Evolutionary conservation across 2,113 vertebrate species (phyloP), one percentile per base, ranked within the genome.

Genomic region (Myotis lucifugus): DNA sequence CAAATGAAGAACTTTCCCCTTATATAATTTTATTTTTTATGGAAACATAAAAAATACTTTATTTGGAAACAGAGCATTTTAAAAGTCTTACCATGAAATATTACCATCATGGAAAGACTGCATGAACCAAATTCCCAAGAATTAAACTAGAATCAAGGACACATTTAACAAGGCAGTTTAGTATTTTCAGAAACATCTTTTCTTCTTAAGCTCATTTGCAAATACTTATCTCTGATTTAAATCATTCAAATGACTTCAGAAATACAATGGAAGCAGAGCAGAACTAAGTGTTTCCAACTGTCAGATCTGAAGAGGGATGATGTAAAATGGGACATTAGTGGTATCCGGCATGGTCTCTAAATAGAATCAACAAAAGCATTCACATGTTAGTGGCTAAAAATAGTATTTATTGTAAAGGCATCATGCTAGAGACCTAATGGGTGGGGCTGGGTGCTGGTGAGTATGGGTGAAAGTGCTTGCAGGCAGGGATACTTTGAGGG

Each of bases 271-370:
- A 97, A 97, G 67, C 97, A 96, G 97, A 98, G 92, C 96, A 98
- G 97, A 98, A 97, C 94, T 96, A 95, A 93, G 15, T 78, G 14
- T 96, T 96, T 97, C 85, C 93, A 87, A 98, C 95, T 95, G 96
- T 96, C 95, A 91, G 74, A 93, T 97, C 93, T 96, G 92, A 92
- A 97, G 95, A 97, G 76, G 94, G 85, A 97, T 95, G 94, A 85
- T 56, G 27, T 85, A 97, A 95, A 94, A 70, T 73, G 94, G 97
- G 97, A 95, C 70, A 34, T 92, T 95, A 83, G 70, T 94, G 96
- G 83, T 94, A 93, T 96, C 94, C 48, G 96, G n/a, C 69, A 25
- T 52, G 0, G 17, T 91, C 78, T 86, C 56, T 92, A 97, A 98
- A 97, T 96, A 98, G 93, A 92, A 97, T 85, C 95, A 93, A 88